Conservation (phyloP, 2,797 vertebrate genomes). For the Hyperoplus lanceolatus region DNA sequence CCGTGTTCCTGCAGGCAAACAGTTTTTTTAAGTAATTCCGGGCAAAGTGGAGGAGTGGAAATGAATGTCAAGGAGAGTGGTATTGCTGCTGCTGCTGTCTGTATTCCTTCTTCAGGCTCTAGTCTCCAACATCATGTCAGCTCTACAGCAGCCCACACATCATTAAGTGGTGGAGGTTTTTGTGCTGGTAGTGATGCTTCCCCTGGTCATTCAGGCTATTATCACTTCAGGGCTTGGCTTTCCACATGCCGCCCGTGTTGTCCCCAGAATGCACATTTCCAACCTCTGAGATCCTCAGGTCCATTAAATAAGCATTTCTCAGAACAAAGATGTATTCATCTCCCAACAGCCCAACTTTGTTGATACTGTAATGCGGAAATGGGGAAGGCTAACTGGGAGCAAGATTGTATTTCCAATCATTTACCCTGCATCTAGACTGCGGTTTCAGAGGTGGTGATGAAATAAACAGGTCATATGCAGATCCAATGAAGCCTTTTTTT, state of each 20-base stretch:
- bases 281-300: slow-evolving; percentile 38
- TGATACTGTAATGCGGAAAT: slow-evolving; percentile 65
- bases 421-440: slow-evolving; percentile 35
- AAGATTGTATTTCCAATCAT: slow-evolving; percentile 65
- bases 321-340: slow-evolving; percentile 49
- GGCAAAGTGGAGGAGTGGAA: slow-evolving; percentile 52
- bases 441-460: slow-evolving; percentile 44
- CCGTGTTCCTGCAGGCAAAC: slow-evolving; percentile 25
- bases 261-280: slow-evolving; percentile 18
- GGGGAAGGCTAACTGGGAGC: slow-evolving; percentile 50
- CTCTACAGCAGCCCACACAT: slow-evolving; percentile 54
- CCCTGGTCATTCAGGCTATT: slow-evolving; percentile 50
- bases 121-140: slow-evolving; percentile 46
- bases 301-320: slow-evolving; percentile 51
- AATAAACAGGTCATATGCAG: slow-evolving; percentile 54
- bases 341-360: slow-evolving; percentile 45
- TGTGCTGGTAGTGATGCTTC: slow-evolving; percentile 38
- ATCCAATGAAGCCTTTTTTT: slow-evolving; percentile 34
- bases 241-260: slow-evolving; percentile 18
- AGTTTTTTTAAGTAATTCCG: slow-evolving; percentile 54
- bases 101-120: slow-evolving; percentile 1
- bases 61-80: slow-evolving; percentile 38
- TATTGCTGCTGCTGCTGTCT: slow-evolving; percentile 25
- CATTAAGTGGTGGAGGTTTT: slow-evolving; percentile 53
- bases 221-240: slow-evolving; percentile 34